phyloP scores from a whole-genome alignment of 2,797 vertebrate genomes.

The Heteromormyrus szaboi region DNA sequence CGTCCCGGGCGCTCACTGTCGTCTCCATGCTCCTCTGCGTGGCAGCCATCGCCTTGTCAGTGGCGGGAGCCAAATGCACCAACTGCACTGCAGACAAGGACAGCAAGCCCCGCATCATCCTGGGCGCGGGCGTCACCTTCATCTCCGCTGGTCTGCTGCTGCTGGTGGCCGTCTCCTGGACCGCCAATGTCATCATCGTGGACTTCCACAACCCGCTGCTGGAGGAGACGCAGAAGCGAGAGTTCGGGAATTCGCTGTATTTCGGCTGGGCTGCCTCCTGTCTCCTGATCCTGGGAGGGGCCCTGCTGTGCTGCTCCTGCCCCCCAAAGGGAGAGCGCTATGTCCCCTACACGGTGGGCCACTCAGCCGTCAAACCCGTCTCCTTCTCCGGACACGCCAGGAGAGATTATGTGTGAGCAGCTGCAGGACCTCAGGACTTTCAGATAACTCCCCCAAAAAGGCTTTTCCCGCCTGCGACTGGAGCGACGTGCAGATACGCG shows the following conservation, averaged over 20 bases:
- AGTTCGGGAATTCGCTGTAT: conserved; percentile 72
- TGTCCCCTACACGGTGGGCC: conserved; percentile 40
- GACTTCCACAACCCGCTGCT: conserved; percentile 67
- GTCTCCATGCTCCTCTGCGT: conserved; percentile 59
- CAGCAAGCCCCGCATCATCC: conserved; percentile 60
- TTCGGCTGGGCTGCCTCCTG: conserved; percentile 72
- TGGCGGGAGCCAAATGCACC: conserved; percentile 70
- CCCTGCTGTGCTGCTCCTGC: conserved; percentile 66
- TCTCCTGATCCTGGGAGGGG: conserved; percentile 63
- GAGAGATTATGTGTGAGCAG: conserved; percentile 62
- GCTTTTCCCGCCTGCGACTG: not conserved
- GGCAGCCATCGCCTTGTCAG: conserved; percentile 54
- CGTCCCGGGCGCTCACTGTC: conserved; percentile 61
- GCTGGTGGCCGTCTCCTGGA: conserved; percentile 68
- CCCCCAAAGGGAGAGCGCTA: conserved; percentile 30
- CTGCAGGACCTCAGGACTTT: not conserved
- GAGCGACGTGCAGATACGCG: not conserved
- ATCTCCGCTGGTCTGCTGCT: conserved; percentile 56
- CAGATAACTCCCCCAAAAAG: not conserved
- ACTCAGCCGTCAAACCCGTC: conserved; percentile 52
- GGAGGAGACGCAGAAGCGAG: conserved; percentile 68
- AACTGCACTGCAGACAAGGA: conserved; percentile 59
- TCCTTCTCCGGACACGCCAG: conserved; percentile 52
- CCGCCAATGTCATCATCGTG: conserved; percentile 62
- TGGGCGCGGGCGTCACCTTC: conserved; percentile 53